Base-by-base conservation (phyloP, 2,113 vertebrate genomes). In the Oreocharis arfaki region DNA sequence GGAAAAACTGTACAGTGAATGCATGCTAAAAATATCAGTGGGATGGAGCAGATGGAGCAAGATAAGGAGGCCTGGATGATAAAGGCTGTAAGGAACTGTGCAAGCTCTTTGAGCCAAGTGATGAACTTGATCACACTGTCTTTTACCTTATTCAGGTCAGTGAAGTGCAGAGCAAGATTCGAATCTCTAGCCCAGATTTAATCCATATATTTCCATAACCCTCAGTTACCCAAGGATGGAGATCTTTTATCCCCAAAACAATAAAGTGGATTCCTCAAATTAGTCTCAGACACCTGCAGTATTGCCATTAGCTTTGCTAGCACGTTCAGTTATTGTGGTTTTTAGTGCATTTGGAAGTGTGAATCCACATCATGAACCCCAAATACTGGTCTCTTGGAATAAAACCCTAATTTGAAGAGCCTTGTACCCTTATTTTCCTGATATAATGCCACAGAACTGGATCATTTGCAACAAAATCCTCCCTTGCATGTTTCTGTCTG, bases 1-100 rank as follows among this genome's bases (percentile, higher is more conserved):
- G 95, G 92, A 96, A 97, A 97, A 94, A 88, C 74, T 89, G 70
- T 63, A 81, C 79, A 33, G 56, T 90, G 79, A 94, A 88, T 80
- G 30, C 28, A 23, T 37, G 75, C 93, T 96, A 97, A 97, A 96
- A 97, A 94, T 97, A 96, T 67, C 87, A 10, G 71, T 78, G 92
- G 60, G 77, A 78, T 87, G 64, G 85, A 91, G 95, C 82, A 96
- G 94, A 96, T 96, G 83, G 85, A 94, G 79, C 76, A 81, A 88
- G 93, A 93, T 90, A 93, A 93, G 84, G 70, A 83, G 50, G 70
- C 50, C 79, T 80, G 68, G 55, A 75, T 82, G 93, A 92, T 86
- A 94, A 91, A 85, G 70, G 55, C 82, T 76, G 42, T 57, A 60
- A 91, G 90, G 75, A 91, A 26, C 59, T 63, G 50, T 39, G 74